These are phyloP conservation scores for Okamejei kenojei DNA, from an alignment of 2,797 vertebrate species.

Conservation along the genomic window DNA sequence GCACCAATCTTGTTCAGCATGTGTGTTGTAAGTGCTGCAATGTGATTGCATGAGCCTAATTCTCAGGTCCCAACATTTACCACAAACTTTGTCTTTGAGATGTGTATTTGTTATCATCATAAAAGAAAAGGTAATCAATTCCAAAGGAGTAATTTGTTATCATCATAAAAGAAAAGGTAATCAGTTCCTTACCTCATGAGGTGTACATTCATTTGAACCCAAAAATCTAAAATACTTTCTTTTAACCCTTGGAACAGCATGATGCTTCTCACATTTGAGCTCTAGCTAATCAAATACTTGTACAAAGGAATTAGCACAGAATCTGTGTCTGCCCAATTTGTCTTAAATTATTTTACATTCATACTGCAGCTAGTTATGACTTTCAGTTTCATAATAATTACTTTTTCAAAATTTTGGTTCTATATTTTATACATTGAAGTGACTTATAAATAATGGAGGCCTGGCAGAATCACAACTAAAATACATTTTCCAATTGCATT, in stretches of 20 bases:
- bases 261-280: neutral
- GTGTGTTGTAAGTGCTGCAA: neutral
- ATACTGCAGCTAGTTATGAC: neutral
- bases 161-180: neutral
- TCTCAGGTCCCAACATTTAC: neutral
- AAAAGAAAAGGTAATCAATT: neutral
- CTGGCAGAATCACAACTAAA: neutral
- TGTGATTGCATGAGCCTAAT: neutral
- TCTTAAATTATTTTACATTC: neutral
- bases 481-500: conserved; percentile 31
- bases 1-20: neutral
- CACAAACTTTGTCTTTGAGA: neutral
- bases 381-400: neutral
- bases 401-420: neutral
- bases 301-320: neutral
- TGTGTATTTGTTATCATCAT: neutral
- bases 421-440: neutral
- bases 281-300: neutral
- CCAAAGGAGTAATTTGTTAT: neutral
- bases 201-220: neutral
- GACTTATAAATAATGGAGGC: neutral
- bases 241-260: neutral
- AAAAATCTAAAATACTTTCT: neutral
- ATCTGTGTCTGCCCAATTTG: neutral
- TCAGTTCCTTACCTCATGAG: neutral